Conservation (phyloP, 2,113 vertebrate species). For the Hucho hucho region DNA sequence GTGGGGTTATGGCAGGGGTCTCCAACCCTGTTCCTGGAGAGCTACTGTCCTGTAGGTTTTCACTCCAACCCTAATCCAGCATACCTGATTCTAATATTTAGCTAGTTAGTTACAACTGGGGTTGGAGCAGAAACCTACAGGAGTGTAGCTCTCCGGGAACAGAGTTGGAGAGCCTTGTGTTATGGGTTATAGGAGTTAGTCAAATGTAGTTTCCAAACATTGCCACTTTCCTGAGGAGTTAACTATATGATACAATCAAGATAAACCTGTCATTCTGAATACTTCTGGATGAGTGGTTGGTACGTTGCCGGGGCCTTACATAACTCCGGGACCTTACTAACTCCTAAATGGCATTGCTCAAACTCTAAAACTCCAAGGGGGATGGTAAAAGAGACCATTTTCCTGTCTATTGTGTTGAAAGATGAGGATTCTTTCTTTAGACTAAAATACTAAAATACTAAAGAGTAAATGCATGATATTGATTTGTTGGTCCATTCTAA, state of each 20-base stretch:
- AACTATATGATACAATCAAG: slow-evolving; percentile 30
- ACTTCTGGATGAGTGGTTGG: slow-evolving; percentile 53
- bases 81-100: no score
- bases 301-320: slow-evolving; percentile 46
- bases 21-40: no score
- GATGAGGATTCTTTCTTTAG: not conserved
- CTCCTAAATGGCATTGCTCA: slow-evolving; percentile 33
- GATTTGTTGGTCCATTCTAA: not conserved
- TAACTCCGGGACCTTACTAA: no score
- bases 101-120: not conserved
- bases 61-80: no score
- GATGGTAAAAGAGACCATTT: slow-evolving; percentile 18
- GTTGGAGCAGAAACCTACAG: no score
- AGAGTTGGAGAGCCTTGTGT: no score
- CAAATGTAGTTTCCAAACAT: slow-evolving; percentile 24
- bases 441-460: not conserved
- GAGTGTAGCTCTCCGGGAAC: not conserved
- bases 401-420: slow-evolving; percentile 16
- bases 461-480: not conserved
- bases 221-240: slow-evolving; percentile 24
- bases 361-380: slow-evolving; percentile 12
- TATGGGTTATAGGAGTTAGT: not conserved
- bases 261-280: slow-evolving; percentile 54
- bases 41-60: no score
- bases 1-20: not conserved